Evolutionary conservation across 2,797 vertebrate genomes (phyloP), one percentile per base, ranked within the genome.

Genomic region (Phrynocephalus guinanensis): DNA sequence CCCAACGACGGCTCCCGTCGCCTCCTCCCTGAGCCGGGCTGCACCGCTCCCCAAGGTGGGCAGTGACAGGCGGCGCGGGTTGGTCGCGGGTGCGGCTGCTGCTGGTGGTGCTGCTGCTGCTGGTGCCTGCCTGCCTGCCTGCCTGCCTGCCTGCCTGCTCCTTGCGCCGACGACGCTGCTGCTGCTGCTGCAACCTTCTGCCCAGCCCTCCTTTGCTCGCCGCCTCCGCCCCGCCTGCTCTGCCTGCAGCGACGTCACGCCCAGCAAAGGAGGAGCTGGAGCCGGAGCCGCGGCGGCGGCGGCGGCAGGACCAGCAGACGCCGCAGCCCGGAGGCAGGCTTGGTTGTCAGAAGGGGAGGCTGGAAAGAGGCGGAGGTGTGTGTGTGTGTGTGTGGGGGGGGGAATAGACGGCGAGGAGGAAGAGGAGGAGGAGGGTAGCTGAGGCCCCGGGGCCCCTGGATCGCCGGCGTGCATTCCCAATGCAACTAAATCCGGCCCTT

Each of bases 211-310:
- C 50, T 28, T 15, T 6, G 18, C 63, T 8, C 24, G 82, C 76
- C 91, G 79, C 76, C 91, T 72, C 89, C 79, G 52, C 86, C 92
- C 92, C 93, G 90, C 93, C 94, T 92, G 89, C 77, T 13, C 68
- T 87, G 92, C 84, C 1, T 30, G 91, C 85, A 88, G 87, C 38
- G 91, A 88, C 88, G 9, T 48, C 26, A 90, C 77, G 81, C 82
- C 82, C 87, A 56, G 52, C 24, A 13, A 52, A 82, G 82, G 44
- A 44, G 38, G 38, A 44, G 38, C 38, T 5, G 82, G 87, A 79
- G 82, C 52, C 50, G 72, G 16, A 4, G 9, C 30, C 85, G 4
- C 70, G 4, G 86, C 22, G 78, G 79, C 63, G n/a, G 4, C 70
- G 4, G 86, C 22, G 78, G 79, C 63, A n/a, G 76, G 48, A 6